Percentiles rank a stretch among this genome's conserved stretches.
Conservation (phyloP, 2,888 invertebrate species). For the Strigamia crassipes region DNA sequence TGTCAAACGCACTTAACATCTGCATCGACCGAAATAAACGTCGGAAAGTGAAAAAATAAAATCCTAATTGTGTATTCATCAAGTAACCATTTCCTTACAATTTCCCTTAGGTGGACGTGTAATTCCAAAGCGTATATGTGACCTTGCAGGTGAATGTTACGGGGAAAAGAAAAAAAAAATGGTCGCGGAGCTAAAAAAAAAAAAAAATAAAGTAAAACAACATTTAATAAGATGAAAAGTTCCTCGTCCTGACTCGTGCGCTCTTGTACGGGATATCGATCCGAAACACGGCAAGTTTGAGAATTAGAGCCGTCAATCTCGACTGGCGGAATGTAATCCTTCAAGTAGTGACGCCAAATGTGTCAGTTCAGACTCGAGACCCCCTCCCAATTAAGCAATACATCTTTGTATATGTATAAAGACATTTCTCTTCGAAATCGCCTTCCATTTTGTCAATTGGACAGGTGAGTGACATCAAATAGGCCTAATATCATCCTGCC, state of each 20-base stretch:
- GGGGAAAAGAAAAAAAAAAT: background rate
- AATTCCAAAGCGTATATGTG: background rate
- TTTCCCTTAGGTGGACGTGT: background rate
- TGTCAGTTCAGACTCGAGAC: slow-evolving; percentile 23
- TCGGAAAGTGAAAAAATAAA: background rate
- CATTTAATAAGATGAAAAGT: background rate
- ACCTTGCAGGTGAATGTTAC: slow-evolving; percentile 32
- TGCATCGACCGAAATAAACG: background rate
- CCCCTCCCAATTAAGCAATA: background rate
- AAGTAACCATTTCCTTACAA: slow-evolving; percentile 29
- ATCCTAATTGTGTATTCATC: slow-evolving; percentile 32
- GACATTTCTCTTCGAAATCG: background rate
- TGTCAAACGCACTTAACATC: background rate
- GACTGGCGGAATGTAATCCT: background rate
- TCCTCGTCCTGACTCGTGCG: background rate
- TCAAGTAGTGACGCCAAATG: slow-evolving; percentile 35
- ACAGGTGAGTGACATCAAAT: slow-evolving; percentile 14
- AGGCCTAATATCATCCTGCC: background rate
- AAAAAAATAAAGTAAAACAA: background rate
- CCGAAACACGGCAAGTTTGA: background rate
- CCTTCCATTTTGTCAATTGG: slow-evolving; percentile 38
- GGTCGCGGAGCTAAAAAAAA: background rate
- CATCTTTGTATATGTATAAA: slow-evolving; percentile 10
- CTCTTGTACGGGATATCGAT: background rate
- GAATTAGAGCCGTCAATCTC: slow-evolving; percentile 12